phyloP scores from a whole-genome alignment of 2,797 vertebrate species.

The Galaxias olidus region DNA sequence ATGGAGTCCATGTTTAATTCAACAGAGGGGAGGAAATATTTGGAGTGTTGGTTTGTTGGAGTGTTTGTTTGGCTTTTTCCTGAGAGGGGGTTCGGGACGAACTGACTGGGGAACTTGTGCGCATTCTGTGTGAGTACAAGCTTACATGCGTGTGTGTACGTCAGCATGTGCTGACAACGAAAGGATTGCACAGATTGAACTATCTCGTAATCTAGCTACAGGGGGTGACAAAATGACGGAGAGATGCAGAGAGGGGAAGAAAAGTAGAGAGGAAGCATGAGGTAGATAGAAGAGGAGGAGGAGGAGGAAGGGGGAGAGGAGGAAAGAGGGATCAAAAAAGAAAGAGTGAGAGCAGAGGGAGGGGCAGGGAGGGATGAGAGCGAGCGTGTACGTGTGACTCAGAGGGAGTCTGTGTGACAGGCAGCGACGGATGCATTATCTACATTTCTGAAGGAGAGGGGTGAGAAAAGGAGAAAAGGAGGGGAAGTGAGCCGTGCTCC shows the following conservation, averaged over 20 bases:
- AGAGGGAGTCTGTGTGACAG: slow-evolving; percentile 7
- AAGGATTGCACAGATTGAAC: slow-evolving; percentile 47
- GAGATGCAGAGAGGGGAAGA: slow-evolving; percentile 46
- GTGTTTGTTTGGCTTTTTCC: slow-evolving; percentile 62
- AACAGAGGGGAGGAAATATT: slow-evolving; percentile 74
- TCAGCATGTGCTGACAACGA: slow-evolving; percentile 22
- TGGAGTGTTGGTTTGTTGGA: slow-evolving; percentile 61
- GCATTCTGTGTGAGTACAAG: background rate
- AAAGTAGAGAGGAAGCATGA: slow-evolving; percentile 30
- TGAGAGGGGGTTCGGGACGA: slow-evolving; percentile 56
- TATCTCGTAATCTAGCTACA: slow-evolving; percentile 46
- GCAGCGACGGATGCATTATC: slow-evolving; percentile 45
- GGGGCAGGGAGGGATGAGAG: slow-evolving; percentile 23
- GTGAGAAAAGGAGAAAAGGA: slow-evolving; percentile 26
- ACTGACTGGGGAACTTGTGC: slow-evolving; percentile 22
- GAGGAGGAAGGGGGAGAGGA: slow-evolving; percentile 8
- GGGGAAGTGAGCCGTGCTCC: slow-evolving; percentile 30
- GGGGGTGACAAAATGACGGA: slow-evolving; percentile 32
- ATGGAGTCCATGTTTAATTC: slow-evolving; percentile 79
- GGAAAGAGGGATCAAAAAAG: too few species aligned
- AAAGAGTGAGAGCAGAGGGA: slow-evolving; percentile 26
- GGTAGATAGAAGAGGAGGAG: slow-evolving; percentile 29
- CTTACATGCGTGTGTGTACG: background rate
- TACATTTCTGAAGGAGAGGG: slow-evolving; percentile 50
- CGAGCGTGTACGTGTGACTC: slow-evolving; percentile 33